These are phyloP conservation scores for Eueremaeus valkanovi DNA, from an alignment of 2,888 invertebrate species.

Conservation along the genomic window DNA sequence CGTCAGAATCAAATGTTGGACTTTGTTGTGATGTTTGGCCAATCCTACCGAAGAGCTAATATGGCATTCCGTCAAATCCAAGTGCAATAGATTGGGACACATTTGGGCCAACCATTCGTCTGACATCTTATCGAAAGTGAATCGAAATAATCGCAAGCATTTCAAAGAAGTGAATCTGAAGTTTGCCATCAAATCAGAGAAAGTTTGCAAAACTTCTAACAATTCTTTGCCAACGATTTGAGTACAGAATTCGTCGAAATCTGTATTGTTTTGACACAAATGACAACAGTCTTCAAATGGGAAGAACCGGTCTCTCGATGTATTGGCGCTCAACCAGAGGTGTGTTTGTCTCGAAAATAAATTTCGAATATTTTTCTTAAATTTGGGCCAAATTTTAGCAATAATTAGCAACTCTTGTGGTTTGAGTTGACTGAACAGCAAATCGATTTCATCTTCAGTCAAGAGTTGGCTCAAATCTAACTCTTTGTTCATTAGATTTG, in stretches of 20 bases:
- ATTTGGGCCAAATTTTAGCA: too few relatives aligned
- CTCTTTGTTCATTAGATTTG: too few relatives aligned
- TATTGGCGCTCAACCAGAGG: background rate
- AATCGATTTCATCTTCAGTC: too few relatives aligned
- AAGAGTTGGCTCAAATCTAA: too few relatives aligned
- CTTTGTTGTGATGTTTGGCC: background rate
- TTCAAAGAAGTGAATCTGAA: background rate
- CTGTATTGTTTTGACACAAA: background rate
- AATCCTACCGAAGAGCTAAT: background rate
- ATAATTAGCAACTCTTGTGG: too few relatives aligned
- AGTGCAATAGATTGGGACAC: background rate
- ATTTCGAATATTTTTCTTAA: too few relatives aligned
- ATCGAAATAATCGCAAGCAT: conserved; percentile 12
- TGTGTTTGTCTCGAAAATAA: background rate
- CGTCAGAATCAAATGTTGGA: background rate
- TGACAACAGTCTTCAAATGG: background rate
- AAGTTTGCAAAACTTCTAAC: background rate
- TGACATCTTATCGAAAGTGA: background rate
- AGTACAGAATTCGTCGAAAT: background rate
- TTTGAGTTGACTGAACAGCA: too few relatives aligned
- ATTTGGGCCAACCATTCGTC: background rate
- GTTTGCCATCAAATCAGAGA: background rate
- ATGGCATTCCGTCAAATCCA: background rate
- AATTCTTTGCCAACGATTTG: background rate
- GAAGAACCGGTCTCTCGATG: background rate